Evolutionary conservation across 37 sponge, comb jelly and placozoan genomes (phyloP).

Genomic region (Aplysina aerophoba): DNA sequence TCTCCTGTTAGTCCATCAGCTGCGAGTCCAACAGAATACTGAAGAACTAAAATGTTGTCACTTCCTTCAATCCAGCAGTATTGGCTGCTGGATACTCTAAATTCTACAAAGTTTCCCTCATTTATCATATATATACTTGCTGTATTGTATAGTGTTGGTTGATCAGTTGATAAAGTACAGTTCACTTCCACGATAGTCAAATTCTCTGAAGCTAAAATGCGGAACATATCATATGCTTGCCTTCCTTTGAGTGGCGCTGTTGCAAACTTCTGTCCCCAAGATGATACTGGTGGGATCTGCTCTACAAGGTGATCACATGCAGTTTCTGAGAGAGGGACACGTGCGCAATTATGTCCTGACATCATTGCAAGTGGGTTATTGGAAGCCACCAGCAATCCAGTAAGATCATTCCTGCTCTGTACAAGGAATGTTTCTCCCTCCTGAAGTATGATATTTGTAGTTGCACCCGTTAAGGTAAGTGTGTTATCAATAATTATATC

Average conservation of each 20-base stretch:
- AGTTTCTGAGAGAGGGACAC: not conserved
- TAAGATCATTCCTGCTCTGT: constrained; percentile 2
- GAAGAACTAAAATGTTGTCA: constrained; percentile 38
- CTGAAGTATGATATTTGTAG: not conserved
- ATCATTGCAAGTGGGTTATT: constrained; percentile 44
- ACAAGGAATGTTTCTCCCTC: not conserved
- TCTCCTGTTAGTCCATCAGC: constrained; percentile 22
- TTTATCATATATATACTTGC: not conserved
- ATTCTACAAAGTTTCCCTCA: constrained; percentile 34
- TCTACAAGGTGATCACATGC: constrained; percentile 62
- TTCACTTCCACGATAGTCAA: constrained; percentile 41
- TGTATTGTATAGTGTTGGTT: not conserved
- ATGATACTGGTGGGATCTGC: constrained; percentile 55
- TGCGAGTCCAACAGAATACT: constrained; percentile 33
- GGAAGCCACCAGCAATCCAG: constrained; percentile 38
- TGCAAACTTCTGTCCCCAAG: constrained; percentile 55
- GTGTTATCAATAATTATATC: not conserved
- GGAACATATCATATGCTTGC: constrained; percentile 15
- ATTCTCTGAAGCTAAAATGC: constrained; percentile 34
- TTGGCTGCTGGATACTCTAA: not conserved
- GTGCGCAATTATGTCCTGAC: constrained; percentile 32
- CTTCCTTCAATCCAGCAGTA: constrained; percentile 51
- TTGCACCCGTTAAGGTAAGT: not conserved
- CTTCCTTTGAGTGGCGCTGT: constrained; percentile 40
- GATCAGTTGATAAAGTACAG: constrained; percentile 18